phyloP scores from a whole-genome alignment of 2,113 vertebrate genomes.

The Microcebus griseorufus region DNA sequence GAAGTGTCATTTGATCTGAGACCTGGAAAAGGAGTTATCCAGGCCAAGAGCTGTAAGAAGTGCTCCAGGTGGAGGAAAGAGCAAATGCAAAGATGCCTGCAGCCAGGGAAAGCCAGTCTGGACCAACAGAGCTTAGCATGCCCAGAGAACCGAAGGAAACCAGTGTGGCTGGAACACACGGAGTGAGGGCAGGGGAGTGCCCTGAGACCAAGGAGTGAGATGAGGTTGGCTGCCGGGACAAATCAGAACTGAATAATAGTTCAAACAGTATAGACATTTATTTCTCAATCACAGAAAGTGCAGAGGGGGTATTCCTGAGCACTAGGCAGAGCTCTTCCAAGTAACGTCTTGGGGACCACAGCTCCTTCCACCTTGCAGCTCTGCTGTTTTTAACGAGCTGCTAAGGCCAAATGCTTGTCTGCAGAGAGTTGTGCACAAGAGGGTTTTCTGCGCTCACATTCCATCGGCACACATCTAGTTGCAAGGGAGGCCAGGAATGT shows the following conservation, averaged over 20 bases:
- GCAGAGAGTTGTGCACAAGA: not conserved
- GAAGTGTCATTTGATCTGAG: not conserved
- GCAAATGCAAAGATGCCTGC: not conserved
- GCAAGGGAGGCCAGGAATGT: not conserved
- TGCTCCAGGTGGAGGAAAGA: not conserved
- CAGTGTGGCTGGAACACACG: not conserved
- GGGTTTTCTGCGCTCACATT: not conserved
- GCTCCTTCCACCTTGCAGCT: not conserved
- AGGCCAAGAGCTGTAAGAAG: not conserved
- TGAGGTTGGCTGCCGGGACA: not conserved
- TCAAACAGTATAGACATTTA: not conserved
- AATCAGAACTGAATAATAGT: not conserved
- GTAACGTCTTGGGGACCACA: not conserved
- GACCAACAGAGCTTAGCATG: not conserved
- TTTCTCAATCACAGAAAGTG: not conserved
- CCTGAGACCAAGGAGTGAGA: not conserved
- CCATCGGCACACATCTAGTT: accelerated
- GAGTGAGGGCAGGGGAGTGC: too few relatives aligned
- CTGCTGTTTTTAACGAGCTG: not conserved
- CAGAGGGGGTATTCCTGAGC: not conserved
- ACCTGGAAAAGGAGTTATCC: not conserved
- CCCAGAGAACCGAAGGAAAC: not conserved
- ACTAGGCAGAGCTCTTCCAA: not conserved
- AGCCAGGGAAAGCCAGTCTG: not conserved
- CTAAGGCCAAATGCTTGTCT: not conserved